Base-by-base conservation (phyloP, 2,113 vertebrate genomes). In the Corythoichthys haematopterus region DNA sequence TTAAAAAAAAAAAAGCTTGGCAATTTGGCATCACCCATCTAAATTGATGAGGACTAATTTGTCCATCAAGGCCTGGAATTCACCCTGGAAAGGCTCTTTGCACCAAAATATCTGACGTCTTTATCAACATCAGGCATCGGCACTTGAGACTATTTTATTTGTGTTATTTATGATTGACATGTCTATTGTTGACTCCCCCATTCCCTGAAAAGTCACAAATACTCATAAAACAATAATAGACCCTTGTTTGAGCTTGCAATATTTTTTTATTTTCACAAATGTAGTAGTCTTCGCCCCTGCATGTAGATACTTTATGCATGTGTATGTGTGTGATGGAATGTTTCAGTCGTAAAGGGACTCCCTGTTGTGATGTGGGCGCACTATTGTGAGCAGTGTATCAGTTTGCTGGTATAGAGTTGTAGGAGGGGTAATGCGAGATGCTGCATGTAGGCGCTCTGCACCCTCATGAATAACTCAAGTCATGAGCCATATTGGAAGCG, bases 391-490 rank as follows among this genome's bases (percentile, higher is more conserved):
- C 63, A 70, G 77, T 68, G 81, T 87, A 87, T 91, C 88, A 68
- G 68, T 74, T 90, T 86, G 77, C 82, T 80, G 84, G 83, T 85
- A 71, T 81, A 47, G 78, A 48, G 71, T 85, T 82, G 79, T 85
- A 75, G 72, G 85, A 82, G 68, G 81, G 82, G 85, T 89, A 87
- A 90, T 78, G 72, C 40, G 86, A 88, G 57, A 75, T 83, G 80
- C 80, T 83, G 13, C 33, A 14, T 57, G 85, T 87, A 76, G 83
- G 82, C 72, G 72, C 80, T 66, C 74, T 73, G 83, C 85, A 83
- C 77, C 76, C 71, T 80, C 68, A 84, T 92, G 80, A 87, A 92
- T 92, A 90, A 90, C 89, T 89, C 68, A 91, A 77, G 50, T 37
- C 55, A 37, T 8, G 37, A 63, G 10, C 9, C 11, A 33, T 20